phyloP scores from a whole-genome alignment of 2,888 invertebrate species.

The Orthosia gracilis region DNA sequence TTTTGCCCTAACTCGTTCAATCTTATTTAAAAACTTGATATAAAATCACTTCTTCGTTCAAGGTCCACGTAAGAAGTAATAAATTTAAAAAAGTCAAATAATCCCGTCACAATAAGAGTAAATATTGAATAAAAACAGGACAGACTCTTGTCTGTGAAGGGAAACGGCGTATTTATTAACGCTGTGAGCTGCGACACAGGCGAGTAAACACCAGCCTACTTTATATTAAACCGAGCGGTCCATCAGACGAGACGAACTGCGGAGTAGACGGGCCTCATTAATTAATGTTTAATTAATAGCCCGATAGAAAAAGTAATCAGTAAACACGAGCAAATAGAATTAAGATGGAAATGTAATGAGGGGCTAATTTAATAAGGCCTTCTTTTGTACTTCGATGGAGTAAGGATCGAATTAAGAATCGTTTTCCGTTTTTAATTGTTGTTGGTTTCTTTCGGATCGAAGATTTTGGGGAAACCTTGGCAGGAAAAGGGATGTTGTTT shows the following conservation, averaged over 20 bases:
- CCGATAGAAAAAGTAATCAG: constrained; percentile 59
- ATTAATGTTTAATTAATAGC: constrained; percentile 62
- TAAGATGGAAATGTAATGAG: constrained; percentile 53
- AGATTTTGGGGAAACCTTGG: background rate
- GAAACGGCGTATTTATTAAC: constrained; percentile 85
- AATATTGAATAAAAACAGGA: constrained; percentile 81
- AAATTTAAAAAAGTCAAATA: constrained; percentile 62
- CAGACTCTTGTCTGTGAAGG: constrained; percentile 76
- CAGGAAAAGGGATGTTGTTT: background rate
- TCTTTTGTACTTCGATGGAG: constrained; percentile 26
- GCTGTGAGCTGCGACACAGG: constrained; percentile 82
- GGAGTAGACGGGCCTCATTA: constrained; percentile 55
- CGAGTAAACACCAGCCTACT: constrained; percentile 85
- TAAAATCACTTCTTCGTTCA: constrained; percentile 13
- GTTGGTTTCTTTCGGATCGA: constrained; percentile 6
- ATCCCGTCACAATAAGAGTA: constrained; percentile 75
- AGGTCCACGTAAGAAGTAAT: constrained; percentile 29
- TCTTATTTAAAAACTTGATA: background rate
- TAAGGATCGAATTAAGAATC: constrained; percentile 32
- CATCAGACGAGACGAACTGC: constrained; percentile 51
- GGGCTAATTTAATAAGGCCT: constrained; percentile 52
- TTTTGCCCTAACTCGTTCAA: background rate
- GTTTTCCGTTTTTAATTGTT: constrained; percentile 27
- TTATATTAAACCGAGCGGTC: constrained; percentile 84
- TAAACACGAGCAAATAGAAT: constrained; percentile 57